Percentiles rank a stretch among this genome's conserved stretches.
phyloP scores from a whole-genome alignment of 2,797 vertebrate genomes.

The Acipenser transmontanus region DNA sequence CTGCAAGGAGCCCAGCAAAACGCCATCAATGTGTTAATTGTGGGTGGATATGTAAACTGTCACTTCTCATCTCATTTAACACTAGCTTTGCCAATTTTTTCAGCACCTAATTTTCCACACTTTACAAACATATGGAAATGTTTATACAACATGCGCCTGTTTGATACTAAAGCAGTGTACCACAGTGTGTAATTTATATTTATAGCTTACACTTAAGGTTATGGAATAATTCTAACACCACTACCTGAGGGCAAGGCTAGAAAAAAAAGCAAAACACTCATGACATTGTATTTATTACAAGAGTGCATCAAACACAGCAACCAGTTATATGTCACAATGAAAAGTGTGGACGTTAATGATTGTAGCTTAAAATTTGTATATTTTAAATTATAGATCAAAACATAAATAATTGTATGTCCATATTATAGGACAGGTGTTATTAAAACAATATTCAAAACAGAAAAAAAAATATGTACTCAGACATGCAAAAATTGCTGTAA shows the following conservation, averaged over 20 bases:
- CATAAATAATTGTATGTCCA: too few species aligned
- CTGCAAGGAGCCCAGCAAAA: constrained; percentile 92
- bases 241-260: not conserved
- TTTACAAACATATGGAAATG: constrained; percentile 71
- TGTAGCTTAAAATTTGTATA: too few species aligned
- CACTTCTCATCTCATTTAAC: constrained; percentile 98
- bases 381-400: too few species aligned
- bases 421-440: too few species aligned
- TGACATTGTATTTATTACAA: too few species aligned
- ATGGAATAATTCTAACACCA: not conserved
- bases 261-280: not conserved
- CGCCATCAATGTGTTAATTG: constrained; percentile 99
- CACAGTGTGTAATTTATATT: not conserved
- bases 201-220: not conserved
- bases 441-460: too few species aligned
- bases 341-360: too few species aligned
- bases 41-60: constrained; percentile 98
- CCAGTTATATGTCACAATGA: too few species aligned
- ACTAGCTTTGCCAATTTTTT: constrained; percentile 71
- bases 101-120: constrained; percentile 67
- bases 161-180: constrained; percentile 4
- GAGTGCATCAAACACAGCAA: too few species aligned
- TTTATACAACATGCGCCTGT: constrained; percentile 47
- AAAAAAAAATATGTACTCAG: too few species aligned
- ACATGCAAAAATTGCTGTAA: too few species aligned